Conservation (phyloP, 2,113 vertebrate species). For the Agapornis roseicollis region DNA sequence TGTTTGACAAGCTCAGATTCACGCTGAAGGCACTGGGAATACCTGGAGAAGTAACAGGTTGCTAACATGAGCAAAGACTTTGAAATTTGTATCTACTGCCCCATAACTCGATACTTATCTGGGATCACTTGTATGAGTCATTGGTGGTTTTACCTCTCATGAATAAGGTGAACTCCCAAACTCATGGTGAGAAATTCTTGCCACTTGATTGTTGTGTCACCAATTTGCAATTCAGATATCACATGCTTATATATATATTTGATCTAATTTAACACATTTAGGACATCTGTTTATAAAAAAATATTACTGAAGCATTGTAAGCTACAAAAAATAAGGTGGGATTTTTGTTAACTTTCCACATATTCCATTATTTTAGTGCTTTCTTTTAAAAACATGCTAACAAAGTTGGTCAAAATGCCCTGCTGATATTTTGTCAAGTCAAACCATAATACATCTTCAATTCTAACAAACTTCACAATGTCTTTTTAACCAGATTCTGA, state of each 20-base stretch:
- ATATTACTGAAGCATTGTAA: background rate
- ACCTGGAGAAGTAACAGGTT: background rate
- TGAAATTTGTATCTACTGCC: background rate
- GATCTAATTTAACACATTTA: background rate
- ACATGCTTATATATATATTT: background rate
- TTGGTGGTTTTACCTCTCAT: background rate
- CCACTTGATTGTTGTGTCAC: background rate
- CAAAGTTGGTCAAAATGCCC: background rate
- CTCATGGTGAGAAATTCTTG: background rate
- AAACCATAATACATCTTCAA: background rate
- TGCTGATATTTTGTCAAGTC: background rate
- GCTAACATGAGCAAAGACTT: background rate
- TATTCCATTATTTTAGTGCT: background rate
- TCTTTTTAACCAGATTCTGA: background rate
- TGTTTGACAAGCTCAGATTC: conserved; percentile 5
- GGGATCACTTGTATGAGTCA: background rate
- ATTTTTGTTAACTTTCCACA: background rate
- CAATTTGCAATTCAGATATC: background rate
- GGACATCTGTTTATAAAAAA: background rate
- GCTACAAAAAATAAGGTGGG: background rate
- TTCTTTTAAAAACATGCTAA: background rate
- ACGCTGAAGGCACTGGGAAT: background rate
- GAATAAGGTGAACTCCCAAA: background rate
- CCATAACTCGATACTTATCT: background rate
- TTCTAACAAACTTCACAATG: background rate